phyloP scores from a whole-genome alignment of 2,888 invertebrate genomes.

The Platerodrilus igneus region DNA sequence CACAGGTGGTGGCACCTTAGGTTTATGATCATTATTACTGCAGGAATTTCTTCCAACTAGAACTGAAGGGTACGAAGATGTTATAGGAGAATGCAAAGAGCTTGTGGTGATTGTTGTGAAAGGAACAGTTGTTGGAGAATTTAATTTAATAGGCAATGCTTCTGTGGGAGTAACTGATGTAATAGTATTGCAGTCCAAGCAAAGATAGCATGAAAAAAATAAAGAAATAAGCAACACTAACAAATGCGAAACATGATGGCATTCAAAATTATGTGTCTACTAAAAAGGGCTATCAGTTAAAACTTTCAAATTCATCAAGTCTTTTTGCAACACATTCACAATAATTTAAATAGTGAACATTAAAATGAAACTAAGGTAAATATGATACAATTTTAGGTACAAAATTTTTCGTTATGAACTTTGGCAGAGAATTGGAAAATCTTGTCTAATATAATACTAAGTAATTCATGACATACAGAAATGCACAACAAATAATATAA shows the following conservation, averaged over 20 bases:
- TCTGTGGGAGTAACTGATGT: constrained; percentile 55
- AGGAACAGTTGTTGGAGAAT: constrained; percentile 31
- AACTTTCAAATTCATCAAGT: too few species aligned
- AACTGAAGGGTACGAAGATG: constrained; percentile 67
- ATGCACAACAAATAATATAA: too few species aligned
- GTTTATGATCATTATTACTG: constrained; percentile 55
- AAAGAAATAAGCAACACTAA: constrained; percentile 20
- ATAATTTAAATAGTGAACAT: too few species aligned
- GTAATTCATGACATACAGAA: too few species aligned
- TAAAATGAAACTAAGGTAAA: too few species aligned
- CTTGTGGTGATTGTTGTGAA: constrained; percentile 46
- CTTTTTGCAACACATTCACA: too few species aligned
- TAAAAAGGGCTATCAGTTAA: too few species aligned
- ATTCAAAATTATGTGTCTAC: too few species aligned
- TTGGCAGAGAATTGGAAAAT: too few species aligned
- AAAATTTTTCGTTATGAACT: too few species aligned
- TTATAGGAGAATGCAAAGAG: constrained; percentile 49
- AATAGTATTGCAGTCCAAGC: constrained; percentile 30
- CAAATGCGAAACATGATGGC: constrained; percentile 7
- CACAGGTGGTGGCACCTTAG: constrained; percentile 82
- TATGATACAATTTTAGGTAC: too few species aligned
- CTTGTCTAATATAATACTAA: too few species aligned
- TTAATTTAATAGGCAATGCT: constrained; percentile 53
- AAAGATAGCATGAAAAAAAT: constrained; percentile 36
- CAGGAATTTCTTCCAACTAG: constrained; percentile 58